Conservation (phyloP, 1,140 invertebrate species). For the Ericerus pela region DNA sequence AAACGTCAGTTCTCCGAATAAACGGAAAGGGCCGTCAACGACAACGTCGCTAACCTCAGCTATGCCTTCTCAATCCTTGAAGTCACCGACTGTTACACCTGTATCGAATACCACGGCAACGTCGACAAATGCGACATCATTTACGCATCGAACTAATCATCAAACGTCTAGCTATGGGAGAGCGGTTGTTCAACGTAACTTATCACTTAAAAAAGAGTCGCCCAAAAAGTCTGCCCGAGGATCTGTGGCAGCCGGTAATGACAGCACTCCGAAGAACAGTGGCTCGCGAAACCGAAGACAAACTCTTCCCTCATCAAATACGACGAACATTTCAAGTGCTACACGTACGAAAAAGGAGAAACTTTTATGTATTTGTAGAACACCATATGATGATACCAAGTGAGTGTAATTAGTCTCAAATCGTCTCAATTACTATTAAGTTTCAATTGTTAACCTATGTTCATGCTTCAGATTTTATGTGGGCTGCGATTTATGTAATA, state of each 20-base stretch:
- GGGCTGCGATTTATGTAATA: constrained; percentile 90
- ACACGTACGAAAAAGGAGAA: constrained; percentile 52
- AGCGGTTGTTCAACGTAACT: constrained; percentile 27
- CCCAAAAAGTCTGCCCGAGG: too few relatives aligned
- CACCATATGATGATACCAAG: constrained; percentile 87
- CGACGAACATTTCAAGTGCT: constrained; percentile 17
- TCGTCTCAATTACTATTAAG: too few relatives aligned
- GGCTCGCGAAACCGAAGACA: too few relatives aligned
- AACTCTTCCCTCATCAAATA: constrained; percentile 20
- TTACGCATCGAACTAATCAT: not conserved
- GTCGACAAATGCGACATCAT: not conserved
- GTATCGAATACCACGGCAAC: not conserved
- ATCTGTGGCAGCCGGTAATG: too few relatives aligned
- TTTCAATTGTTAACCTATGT: constrained; percentile 13
- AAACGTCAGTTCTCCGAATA: not conserved
- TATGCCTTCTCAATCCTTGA: not conserved
- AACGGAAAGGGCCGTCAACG: not conserved
- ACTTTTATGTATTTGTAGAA: constrained; percentile 83
- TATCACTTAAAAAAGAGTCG: constrained; percentile 26
- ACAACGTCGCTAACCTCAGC: not conserved
- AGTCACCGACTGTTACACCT: not conserved
- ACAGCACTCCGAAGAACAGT: too few relatives aligned
- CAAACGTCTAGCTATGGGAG: not conserved
- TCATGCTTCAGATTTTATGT: constrained; percentile 71
- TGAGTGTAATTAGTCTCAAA: too few relatives aligned